Evolutionary conservation across 2,113 vertebrate species (phyloP).

Genomic region (Peromyscus leucopus): DNA sequence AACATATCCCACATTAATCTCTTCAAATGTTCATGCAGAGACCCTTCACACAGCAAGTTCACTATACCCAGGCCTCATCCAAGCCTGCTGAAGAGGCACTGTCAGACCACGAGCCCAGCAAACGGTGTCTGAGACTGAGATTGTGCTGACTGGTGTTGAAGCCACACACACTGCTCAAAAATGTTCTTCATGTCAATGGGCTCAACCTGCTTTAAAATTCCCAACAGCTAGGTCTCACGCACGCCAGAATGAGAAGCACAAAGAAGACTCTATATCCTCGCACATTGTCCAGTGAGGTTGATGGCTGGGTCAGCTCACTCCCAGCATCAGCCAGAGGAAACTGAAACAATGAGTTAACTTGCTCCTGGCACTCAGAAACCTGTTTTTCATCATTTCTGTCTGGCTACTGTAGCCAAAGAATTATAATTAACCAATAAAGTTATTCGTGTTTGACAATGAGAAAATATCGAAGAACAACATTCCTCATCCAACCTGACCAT

Average conservation of each 20-base stretch:
- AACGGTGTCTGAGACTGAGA: not conserved
- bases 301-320: not conserved
- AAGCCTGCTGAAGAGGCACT: not conserved
- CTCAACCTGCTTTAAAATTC: not conserved
- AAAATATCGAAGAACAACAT: not conserved
- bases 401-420: not conserved
- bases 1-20: not conserved
- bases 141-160: not conserved
- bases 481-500: not conserved
- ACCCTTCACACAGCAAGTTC: not conserved
- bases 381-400: not conserved
- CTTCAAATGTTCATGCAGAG: not conserved
- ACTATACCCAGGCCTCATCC: too few relatives aligned
- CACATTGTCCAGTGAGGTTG: rapidly evolving
- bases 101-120: not conserved
- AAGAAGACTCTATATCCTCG: not conserved
- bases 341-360: not conserved
- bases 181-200: not conserved
- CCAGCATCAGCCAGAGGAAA: not conserved
- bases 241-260: not conserved
- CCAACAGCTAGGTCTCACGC: not conserved
- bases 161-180: not conserved
- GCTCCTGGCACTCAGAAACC: not conserved
- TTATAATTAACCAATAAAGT: not conserved
- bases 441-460: not conserved